phyloP scores from a whole-genome alignment of 2,888 invertebrate species.

The Polia nebulosa region DNA sequence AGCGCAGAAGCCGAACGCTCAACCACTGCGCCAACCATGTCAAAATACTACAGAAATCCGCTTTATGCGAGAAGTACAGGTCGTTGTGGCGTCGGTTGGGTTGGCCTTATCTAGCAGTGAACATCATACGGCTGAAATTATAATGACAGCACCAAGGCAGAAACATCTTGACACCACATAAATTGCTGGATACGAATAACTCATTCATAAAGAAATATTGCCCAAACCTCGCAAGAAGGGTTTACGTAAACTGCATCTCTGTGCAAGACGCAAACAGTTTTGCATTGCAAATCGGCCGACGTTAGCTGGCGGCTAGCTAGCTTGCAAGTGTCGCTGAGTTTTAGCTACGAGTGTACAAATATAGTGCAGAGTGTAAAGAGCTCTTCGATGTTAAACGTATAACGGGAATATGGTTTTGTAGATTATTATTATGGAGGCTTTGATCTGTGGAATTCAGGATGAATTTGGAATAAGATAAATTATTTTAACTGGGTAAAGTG shows the following conservation, averaged over 20 bases:
- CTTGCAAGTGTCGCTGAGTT: slow-evolving; percentile 47
- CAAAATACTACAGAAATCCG: no score
- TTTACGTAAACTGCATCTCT: slow-evolving; percentile 36
- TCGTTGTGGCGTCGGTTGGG: no score
- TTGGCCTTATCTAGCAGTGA: no score
- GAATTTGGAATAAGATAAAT: neutral
- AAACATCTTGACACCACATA: neutral
- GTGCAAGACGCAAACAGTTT: slow-evolving; percentile 51
- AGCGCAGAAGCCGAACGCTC: no score
- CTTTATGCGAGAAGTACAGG: no score
- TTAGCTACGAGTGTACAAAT: neutral
- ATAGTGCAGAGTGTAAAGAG: slow-evolving; percentile 4
- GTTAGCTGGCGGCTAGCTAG: slow-evolving; percentile 19
- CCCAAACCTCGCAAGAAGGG: slow-evolving; percentile 13
- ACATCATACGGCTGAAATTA: neutral
- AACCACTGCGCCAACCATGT: no score
- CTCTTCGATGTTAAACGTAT: slow-evolving; percentile 9
- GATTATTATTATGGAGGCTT: neutral
- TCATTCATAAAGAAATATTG: neutral
- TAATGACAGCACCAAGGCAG: neutral
- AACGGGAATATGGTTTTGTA: neutral
- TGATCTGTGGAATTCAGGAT: neutral
- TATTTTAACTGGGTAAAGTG: no score
- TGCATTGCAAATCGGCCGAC: slow-evolving; percentile 61
- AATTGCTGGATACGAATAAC: neutral